Evolutionary conservation across 2,797 vertebrate genomes (phyloP), one percentile per base, ranked within the genome.

Genomic region (Sparus aurata): DNA sequence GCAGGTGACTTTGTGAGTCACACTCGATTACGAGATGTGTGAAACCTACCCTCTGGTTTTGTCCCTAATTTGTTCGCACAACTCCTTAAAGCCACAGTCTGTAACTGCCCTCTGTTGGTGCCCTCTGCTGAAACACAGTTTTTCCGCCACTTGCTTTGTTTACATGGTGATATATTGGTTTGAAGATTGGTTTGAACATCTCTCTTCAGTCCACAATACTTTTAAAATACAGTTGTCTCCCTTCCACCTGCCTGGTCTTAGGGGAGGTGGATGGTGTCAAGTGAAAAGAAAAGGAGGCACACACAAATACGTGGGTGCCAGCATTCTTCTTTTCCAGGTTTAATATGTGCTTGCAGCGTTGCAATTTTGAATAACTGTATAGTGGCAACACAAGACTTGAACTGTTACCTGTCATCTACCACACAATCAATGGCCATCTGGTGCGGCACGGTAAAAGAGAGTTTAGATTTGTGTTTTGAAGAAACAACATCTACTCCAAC

Each of bases 151-250:
- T 68, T n/a, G 23, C 57, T 83, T 84, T 73, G 64, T 76, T 84
- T 80, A 87, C 81, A 80, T 73, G 74, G 23, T 77, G 79, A 87
- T 84, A 76, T 71, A 78, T 84, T 60, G 74, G 65, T 71, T 73
- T 62, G 57, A 63, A 74, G 12, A 79, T 75, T 69, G 58, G 25
- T 73, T 82, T 69, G 22, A 87, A 65, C 67, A 73, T 70, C 22
- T 83, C 6, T 38, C 67, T 68, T 75, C 47, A 74, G 58, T 74
- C 34, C 22, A 77, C 59, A 50, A 60, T 67, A 63, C 38, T 62
- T 83, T 77, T 45, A 69, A 69, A 77, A 79, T 66, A 60, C 61
- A 57, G 25, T 63, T 74, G 79, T 85, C 73, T 70, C 52, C 23
- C 45, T 47, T 17, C 69, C 45, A 60, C 34, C 49, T 22, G 27